These are phyloP conservation scores for Drosophila lacertosa DNA, from an alignment of 1,140 invertebrate species.

Conservation along the genomic window DNA sequence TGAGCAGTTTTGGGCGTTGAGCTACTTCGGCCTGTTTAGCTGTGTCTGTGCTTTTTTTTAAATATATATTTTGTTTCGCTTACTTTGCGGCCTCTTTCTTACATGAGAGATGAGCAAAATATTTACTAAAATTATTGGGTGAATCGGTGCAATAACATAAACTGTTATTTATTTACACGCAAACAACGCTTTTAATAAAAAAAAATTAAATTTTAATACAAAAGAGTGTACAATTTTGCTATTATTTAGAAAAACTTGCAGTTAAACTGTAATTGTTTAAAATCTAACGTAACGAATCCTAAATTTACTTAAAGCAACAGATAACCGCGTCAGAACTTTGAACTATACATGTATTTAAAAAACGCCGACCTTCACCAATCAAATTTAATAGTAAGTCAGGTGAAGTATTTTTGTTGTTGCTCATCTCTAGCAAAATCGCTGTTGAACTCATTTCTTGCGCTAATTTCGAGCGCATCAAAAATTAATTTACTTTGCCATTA, in stretches of 20 bases:
- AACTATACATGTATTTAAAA: background rate
- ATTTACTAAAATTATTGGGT: slow-evolving; percentile 1
- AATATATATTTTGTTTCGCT: slow-evolving; percentile 25
- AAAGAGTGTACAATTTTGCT: too few species aligned
- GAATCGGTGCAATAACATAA: slow-evolving; percentile 1
- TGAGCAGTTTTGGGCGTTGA: slow-evolving; percentile 48
- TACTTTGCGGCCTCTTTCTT: slow-evolving; percentile 49
- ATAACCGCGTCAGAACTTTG: background rate
- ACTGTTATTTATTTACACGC: background rate
- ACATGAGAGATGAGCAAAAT: slow-evolving; percentile 38
- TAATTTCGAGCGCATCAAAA: slow-evolving; percentile 52
- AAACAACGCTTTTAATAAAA: background rate
- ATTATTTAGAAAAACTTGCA: too few species aligned
- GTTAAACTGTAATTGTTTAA: background rate
- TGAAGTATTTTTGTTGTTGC: slow-evolving; percentile 5
- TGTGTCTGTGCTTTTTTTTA: slow-evolving; percentile 37
- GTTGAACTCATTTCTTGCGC: slow-evolving; percentile 43
- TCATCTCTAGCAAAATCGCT: slow-evolving; percentile 32
- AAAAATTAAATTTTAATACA: background rate
- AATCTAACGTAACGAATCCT: background rate
- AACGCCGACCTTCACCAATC: background rate
- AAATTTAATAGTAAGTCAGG: background rate
- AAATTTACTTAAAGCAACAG: background rate
- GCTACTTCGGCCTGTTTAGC: slow-evolving; percentile 50
- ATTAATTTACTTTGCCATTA: slow-evolving; percentile 41